Base-by-base conservation (phyloP, 2,797 vertebrate species). In the Sylvilagus floridanus region DNA sequence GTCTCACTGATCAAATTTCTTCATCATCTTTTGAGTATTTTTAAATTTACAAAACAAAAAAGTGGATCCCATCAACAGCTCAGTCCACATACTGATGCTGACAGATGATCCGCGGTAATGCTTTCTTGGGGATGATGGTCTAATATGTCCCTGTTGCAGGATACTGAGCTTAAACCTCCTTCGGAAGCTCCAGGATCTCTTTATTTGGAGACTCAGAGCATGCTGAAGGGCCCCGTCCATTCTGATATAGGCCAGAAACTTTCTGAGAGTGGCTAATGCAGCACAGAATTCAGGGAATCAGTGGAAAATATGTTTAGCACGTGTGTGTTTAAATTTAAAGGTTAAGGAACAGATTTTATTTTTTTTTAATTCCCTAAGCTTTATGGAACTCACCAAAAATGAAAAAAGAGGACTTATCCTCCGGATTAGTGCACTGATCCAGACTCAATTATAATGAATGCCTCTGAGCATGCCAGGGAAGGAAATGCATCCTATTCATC, bases 171-270 rank as follows among this genome's bases (percentile, higher is more conserved):
- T 93, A 95, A 88, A 95, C 30, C 91, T 93, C n/a, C 96, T 97
- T 97, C 97, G 65, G 82, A 96, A 97, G 93, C 57, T 96, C 96
- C 97, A 87, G 75, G 37, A 79, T 89, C 93, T 97, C 95, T 91
- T 50, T 95, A 97, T 91, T 86, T 87, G 7, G 10, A 96, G 71
- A 89, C 86, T 95, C 57, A 91, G 90, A 92, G 16, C 6, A 84
- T 86, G 32, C 3, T 6, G 11, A 97, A 83, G 0, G 10, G 66
- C 54, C 19, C 52, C 1, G 0, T 93, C 96, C 91, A 83, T 96
- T 96, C 50, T 94, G 47, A 63, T 95, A 81, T 35, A 73, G 86
- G 84, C 37, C 95, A 95, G 65, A 28, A 26, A 65, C 71, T 95
- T 95, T 89, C 71, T 60, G 0, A 92, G 75, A 92, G 22, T 57